Percentiles rank a stretch among this genome's conserved stretches.
These are phyloP conservation scores for Leucophenga maculata DNA, from an alignment of 2,888 invertebrate genomes.

Conservation along the genomic window DNA sequence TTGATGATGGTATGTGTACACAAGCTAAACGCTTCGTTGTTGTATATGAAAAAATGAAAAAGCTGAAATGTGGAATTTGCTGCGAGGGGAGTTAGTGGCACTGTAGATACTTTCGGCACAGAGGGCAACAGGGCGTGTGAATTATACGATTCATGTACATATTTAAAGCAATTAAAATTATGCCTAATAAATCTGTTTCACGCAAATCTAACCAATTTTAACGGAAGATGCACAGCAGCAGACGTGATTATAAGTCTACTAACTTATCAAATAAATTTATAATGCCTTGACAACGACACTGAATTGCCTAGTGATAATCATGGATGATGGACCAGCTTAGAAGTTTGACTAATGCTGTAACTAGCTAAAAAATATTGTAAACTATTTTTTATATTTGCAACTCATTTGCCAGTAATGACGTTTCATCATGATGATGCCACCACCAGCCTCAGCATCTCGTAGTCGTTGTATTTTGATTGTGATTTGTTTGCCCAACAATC, in stretches of 20 bases:
- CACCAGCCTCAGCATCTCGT: not conserved
- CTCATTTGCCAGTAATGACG: not conserved
- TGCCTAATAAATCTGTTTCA: conserved; percentile 8
- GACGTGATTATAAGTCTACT: not conserved
- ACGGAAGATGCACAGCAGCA: not conserved
- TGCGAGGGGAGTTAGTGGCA: conserved; percentile 36
- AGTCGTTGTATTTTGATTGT: conserved; percentile 20
- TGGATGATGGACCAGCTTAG: too few relatives aligned
- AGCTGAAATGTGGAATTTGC: conserved; percentile 18
- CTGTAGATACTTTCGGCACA: conserved; percentile 3
- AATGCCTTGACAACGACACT: too few relatives aligned
- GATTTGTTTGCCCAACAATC: conserved; percentile 33
- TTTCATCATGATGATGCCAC: not conserved
- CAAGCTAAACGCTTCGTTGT: not conserved
- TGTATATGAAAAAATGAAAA: not conserved
- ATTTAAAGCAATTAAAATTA: conserved; percentile 19
- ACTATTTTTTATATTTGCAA: conserved; percentile 6
- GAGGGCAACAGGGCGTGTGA: not conserved
- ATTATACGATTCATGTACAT: not conserved
- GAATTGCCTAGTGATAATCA: too few relatives aligned
- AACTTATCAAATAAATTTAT: conserved; percentile 8
- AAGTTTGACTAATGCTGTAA: too few relatives aligned
- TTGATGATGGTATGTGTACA: not conserved
- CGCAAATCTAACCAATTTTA: too few relatives aligned
- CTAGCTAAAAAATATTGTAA: not conserved